Evolutionary conservation across 1,140 invertebrate species (phyloP), one percentile per base, ranked within the genome.

Genomic region (Uloborus diversus): DNA sequence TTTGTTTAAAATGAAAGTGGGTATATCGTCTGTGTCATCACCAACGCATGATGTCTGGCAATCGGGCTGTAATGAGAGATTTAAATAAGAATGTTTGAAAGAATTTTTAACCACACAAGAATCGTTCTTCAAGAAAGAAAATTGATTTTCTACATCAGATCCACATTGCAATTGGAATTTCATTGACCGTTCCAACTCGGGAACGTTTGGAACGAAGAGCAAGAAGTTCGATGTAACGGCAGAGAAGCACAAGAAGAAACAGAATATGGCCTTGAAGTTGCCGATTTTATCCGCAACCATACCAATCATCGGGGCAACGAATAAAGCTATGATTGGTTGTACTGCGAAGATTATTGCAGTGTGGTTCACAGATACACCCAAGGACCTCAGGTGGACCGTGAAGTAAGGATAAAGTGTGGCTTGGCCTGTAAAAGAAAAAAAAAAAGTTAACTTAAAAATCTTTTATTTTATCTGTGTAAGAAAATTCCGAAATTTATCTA

Each of bases 261-360:
- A 89, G 75, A 94, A 83, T 53, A 94, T 84, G 53, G 93, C 85
- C 92, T 92, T 88, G 93, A 93, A 94, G 86, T 92, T 91, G 64
- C 92, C 92, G 84, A 93, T 92, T 86, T 92, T 92, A 86, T 94
- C 92, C 79, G 93, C 92, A 73, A 93, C 85, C 86, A 92, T 92
- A 83, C 93, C 93, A 23, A 92, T 90, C 28, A 94, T 84, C 1
- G 93, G 92, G 23, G 93, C 93, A 89, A 93, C 93, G 32, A 94
- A 87, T 79, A 94, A 35, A 3, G 73, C 68, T 25, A 76, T 65
- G 0, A 94, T 89, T 1, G 93, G 93, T 53, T 92, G 93, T 1
- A 94, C 89, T 3, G 93, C 92, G 20, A 92, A 93, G 27, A 75
- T 64, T n/a, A 75, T 75, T 23, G 71, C 59, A 13, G 59, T 62